A percentile compares a stretch with the other conserved stretches of the same genome.
Conservation (phyloP, 1,140 invertebrate species). For the Heterodera schachtii region DNA sequence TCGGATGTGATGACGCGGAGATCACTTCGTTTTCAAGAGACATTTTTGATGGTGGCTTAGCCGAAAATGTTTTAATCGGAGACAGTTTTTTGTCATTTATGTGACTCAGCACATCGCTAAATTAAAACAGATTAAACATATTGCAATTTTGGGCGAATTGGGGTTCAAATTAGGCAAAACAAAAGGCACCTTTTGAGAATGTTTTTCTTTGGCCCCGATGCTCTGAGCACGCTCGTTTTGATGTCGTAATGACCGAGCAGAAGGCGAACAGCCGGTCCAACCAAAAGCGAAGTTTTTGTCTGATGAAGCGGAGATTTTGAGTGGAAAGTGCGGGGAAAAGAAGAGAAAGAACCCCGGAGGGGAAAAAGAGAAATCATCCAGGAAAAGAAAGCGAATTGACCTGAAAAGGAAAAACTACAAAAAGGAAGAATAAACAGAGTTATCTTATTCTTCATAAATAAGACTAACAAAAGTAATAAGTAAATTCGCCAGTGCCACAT, state of each 20-base stretch:
- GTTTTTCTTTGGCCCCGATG: slow-evolving; percentile 51
- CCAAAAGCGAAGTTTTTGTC: neutral
- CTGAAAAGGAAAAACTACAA: neutral
- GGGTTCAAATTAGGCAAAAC: slow-evolving; percentile 60
- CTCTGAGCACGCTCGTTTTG: slow-evolving; percentile 24
- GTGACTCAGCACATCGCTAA: slow-evolving; percentile 39
- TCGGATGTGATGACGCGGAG: neutral
- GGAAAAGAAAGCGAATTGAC: neutral
- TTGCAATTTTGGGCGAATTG: neutral
- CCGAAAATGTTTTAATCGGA: slow-evolving; percentile 10
- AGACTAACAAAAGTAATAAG: too few relatives aligned
- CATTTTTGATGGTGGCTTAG: neutral
- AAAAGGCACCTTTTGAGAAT: slow-evolving; percentile 52
- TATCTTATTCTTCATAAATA: too few relatives aligned
- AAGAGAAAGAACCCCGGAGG: neutral
- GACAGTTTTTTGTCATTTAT: slow-evolving; percentile 30
- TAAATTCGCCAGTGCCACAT: too few relatives aligned
- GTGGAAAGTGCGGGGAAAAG: neutral
- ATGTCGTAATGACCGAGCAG: slow-evolving; percentile 47
- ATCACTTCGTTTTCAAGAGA: slow-evolving; percentile 10
- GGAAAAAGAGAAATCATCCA: neutral
- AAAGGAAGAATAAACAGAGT: too few relatives aligned
- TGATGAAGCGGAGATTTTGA: neutral
- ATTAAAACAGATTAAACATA: slow-evolving; percentile 44
- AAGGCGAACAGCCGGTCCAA: slow-evolving; percentile 48